Evolutionary conservation across 2,888 invertebrate genomes (phyloP).

Genomic region (Epirrhoe tristata): DNA sequence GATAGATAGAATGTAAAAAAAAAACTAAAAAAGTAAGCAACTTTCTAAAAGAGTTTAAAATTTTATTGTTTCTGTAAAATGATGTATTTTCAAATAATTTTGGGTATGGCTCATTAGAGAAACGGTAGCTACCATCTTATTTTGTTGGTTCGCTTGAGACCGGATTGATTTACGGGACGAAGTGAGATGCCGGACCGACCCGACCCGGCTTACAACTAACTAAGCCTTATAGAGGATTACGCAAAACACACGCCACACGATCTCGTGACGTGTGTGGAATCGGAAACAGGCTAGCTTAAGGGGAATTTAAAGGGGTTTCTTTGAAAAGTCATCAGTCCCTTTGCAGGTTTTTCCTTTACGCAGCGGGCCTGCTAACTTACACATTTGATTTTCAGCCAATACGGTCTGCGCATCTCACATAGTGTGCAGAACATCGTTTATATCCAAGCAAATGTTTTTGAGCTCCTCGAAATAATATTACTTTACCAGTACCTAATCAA

Average conservation of each 20-base stretch:
- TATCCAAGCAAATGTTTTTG: conserved; percentile 3
- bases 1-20: neutral
- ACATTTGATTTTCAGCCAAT: neutral
- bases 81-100: conserved; percentile 29
- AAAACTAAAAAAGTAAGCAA: neutral
- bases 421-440: neutral
- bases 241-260: conserved; percentile 73
- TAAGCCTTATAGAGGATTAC: conserved; percentile 77
- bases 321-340: conserved; percentile 23
- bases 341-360: conserved; percentile 1
- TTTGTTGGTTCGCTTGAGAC: conserved; percentile 55
- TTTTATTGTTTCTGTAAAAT: neutral
- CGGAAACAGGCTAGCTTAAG: conserved; percentile 56
- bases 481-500: conserved; percentile 11
- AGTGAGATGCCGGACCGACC: conserved; percentile 69
- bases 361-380: neutral
- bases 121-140: conserved; percentile 35
- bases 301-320: conserved; percentile 30
- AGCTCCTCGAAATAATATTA: neutral
- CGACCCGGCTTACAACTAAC: conserved; percentile 73
- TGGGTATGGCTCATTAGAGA: conserved; percentile 35
- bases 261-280: conserved; percentile 72
- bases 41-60: too few species aligned
- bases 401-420: neutral
- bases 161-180: conserved; percentile 80